Evolutionary conservation across 2,888 invertebrate genomes (phyloP), one percentile per base, ranked within the genome.

Genomic region (Digitonthophagus gazella): DNA sequence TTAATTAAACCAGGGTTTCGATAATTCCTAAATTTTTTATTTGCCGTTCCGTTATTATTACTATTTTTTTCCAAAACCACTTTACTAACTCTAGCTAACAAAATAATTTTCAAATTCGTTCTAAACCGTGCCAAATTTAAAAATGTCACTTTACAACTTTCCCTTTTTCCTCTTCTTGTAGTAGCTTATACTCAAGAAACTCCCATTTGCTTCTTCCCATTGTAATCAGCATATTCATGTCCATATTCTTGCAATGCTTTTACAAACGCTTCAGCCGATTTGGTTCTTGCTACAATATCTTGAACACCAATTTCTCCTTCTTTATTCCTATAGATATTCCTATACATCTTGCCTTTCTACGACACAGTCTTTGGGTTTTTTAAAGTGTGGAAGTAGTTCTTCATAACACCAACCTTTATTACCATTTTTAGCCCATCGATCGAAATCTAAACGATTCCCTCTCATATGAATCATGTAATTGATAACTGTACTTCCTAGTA

Each of bases 381-480:
- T 71, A 71, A 88, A 89, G 72, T 85, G 85, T 0, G 83, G 83
- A 0, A 86, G 75, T 0, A 86, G 79, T 5, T 85, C 81, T 0
- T 79, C 69, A 75, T 83, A 86, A 4, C 83, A 86, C 93, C 93
- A 93, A 58, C 92, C 93, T 3, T 84, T 83, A 77, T 92, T 93
- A 1, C 93, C 93, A 14, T 85, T 84, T 0, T 82, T 84, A 0
- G 87, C 89, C 88, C 92, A 91, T 64, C 84, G 79, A 76, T 92
- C 87, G 83, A 88, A 92, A 81, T 92, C 91, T 15, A 77, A 76
- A 22, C 85, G n/a, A n/a, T n/a, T n/a, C n/a, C n/a, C n/a, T n/a
- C n/a, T n/a, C n/a, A n/a, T n/a, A n/a, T n/a, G n/a, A 71, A 91
- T 87, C 89, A 89, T 89, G 74, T 86, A 88, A 77, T 90, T 89